Conservation (phyloP, 2,797 vertebrate species). For the Anabacerthia variegaticeps region DNA sequence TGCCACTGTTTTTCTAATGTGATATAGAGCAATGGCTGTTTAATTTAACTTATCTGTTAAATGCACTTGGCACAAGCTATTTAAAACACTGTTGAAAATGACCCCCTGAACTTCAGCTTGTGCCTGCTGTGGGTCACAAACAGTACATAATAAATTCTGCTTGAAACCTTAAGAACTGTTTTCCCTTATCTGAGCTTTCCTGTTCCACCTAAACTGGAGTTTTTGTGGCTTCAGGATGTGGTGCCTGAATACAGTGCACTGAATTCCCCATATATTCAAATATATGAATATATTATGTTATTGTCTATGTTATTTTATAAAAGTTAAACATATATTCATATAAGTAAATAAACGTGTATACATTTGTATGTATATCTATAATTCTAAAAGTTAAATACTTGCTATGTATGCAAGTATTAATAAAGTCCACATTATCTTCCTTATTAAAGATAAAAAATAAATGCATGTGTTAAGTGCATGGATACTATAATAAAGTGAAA, state of each 20-base stretch:
- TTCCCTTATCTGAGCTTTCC: neutral
- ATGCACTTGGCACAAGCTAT: neutral
- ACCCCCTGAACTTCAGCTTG: neutral
- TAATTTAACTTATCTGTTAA: neutral
- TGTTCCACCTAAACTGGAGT: neutral
- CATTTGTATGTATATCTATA: neutral
- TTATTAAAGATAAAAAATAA: neutral
- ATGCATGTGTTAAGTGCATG: neutral
- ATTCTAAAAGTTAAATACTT: neutral
- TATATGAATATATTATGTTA: neutral
- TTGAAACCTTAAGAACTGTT: neutral
- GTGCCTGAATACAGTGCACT: neutral
- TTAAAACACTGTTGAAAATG: neutral
- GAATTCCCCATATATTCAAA: neutral
- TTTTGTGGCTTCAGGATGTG: neutral
- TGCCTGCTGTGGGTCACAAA: neutral
- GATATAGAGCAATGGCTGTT: neutral
- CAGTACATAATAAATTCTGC: neutral
- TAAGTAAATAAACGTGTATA: accelerated
- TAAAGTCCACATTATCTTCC: neutral
- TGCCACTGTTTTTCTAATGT: neutral
- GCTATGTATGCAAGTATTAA: neutral
- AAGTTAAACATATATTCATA: accelerated
- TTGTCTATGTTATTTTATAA: neutral
- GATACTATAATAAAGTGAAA: neutral